Evolutionary conservation across 2,888 invertebrate species (phyloP).

Genomic region (Chironomus riparius): DNA sequence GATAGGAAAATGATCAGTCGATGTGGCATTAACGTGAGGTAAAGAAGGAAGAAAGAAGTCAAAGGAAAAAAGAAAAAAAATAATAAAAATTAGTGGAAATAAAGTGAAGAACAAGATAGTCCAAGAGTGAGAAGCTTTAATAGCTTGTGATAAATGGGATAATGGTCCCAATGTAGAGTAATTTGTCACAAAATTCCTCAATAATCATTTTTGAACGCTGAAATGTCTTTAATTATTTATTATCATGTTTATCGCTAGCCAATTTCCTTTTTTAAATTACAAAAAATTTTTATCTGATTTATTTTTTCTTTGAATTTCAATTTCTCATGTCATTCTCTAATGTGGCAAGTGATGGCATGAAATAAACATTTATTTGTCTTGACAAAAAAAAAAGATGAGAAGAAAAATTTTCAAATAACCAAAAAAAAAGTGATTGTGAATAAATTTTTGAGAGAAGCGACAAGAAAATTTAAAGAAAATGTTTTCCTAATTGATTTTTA

Average conservation of each 20-base stretch:
- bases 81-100: too few species aligned
- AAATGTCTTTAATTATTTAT: background rate
- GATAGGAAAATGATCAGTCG: conserved; percentile 23
- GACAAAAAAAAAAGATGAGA: background rate
- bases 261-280: background rate
- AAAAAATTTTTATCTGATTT: background rate
- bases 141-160: conserved; percentile 8
- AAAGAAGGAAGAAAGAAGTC: background rate
- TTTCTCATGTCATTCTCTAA: background rate
- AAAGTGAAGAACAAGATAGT: background rate
- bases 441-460: background rate
- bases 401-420: background rate
- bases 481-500: conserved; percentile 19
- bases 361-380: background rate
- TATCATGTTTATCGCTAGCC: background rate
- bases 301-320: background rate
- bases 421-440: background rate
- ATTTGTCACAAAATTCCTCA: background rate
- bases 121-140: background rate
- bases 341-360: background rate
- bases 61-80: too few species aligned
- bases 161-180: conserved; percentile 14
- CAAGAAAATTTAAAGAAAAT: background rate
- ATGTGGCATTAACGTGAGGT: conserved; percentile 6
- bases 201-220: background rate